Evolutionary conservation across 2,888 invertebrate genomes (phyloP).

Genomic region (Hydriomena furcata): DNA sequence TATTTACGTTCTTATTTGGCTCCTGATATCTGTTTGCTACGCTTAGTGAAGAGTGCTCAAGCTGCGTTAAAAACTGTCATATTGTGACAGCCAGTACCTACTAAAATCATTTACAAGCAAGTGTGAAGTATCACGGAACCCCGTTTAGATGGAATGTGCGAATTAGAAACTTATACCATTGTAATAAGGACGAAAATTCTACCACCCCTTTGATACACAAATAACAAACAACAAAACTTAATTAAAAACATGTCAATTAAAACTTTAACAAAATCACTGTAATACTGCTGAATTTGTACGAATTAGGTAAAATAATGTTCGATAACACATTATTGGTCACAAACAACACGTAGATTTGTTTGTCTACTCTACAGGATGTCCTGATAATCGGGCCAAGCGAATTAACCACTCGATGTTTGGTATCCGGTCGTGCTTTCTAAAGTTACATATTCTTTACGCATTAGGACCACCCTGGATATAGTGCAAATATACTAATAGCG

Average conservation of each 20-base stretch:
- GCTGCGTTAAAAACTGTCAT: slow-evolving; percentile 30
- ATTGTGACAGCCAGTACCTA: neutral
- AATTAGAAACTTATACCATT: slow-evolving; percentile 43
- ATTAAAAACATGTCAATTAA: slow-evolving; percentile 77
- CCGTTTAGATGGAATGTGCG: slow-evolving; percentile 39
- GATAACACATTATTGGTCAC: slow-evolving; percentile 62
- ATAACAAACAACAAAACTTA: slow-evolving; percentile 82
- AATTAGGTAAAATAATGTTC: slow-evolving; percentile 72
- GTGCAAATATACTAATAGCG: neutral
- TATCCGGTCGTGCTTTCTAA: too few species aligned
- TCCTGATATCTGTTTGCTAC: slow-evolving; percentile 58
- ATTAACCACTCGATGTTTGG: too few species aligned
- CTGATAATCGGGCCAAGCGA: slow-evolving; percentile 1
- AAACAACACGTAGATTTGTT: slow-evolving; percentile 51
- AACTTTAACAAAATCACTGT: slow-evolving; percentile 84
- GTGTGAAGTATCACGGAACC: slow-evolving; percentile 41
- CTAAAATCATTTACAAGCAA: slow-evolving; percentile 26
- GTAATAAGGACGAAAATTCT: slow-evolving; percentile 42
- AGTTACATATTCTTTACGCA: neutral
- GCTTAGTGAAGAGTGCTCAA: slow-evolving; percentile 51
- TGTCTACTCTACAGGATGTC: neutral
- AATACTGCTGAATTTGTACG: slow-evolving; percentile 83
- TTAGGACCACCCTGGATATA: slow-evolving; percentile 3
- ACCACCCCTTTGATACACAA: slow-evolving; percentile 57
- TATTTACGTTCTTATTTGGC: slow-evolving; percentile 77